Evolutionary conservation across 2,888 invertebrate genomes (phyloP).

Genomic region (Chironomus tentans): DNA sequence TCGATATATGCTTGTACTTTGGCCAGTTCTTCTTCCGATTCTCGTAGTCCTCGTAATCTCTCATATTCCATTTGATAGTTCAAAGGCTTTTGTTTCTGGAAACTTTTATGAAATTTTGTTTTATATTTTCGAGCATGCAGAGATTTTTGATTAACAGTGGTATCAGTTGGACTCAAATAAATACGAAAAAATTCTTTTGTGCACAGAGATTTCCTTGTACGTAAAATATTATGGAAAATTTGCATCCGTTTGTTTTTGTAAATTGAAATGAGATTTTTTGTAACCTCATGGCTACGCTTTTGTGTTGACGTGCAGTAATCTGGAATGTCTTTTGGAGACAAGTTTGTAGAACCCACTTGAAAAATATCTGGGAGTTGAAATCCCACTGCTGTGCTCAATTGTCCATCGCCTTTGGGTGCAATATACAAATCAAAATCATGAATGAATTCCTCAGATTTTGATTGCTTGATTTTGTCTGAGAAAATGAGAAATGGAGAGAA

Average conservation of each 20-base stretch:
- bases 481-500: neutral
- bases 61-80: constrained; percentile 17
- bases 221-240: constrained; percentile 36
- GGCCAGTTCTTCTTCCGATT: constrained; percentile 33
- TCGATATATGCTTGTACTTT: constrained; percentile 39
- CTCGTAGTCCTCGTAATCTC: constrained; percentile 28
- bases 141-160: constrained; percentile 30
- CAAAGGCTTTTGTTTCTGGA: neutral
- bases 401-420: constrained; percentile 19
- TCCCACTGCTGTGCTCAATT: neutral
- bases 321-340: neutral
- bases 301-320: constrained; percentile 27
- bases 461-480: constrained; percentile 21
- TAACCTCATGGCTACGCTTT: constrained; percentile 35
- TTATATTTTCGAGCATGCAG: neutral
- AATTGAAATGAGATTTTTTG: constrained; percentile 35
- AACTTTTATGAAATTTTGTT: neutral
- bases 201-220: constrained; percentile 36
- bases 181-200: constrained; percentile 35
- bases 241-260: constrained; percentile 37
- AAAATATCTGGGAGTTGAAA: constrained; percentile 17
- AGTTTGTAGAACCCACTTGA: neutral
- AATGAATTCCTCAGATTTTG: constrained; percentile 20
- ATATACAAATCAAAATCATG: constrained; percentile 17
- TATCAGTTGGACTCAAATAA: constrained; percentile 36